Evolutionary conservation across 2,797 vertebrate species (phyloP), one percentile per base, ranked within the genome.

Genomic region (Rhodeus uyekii): DNA sequence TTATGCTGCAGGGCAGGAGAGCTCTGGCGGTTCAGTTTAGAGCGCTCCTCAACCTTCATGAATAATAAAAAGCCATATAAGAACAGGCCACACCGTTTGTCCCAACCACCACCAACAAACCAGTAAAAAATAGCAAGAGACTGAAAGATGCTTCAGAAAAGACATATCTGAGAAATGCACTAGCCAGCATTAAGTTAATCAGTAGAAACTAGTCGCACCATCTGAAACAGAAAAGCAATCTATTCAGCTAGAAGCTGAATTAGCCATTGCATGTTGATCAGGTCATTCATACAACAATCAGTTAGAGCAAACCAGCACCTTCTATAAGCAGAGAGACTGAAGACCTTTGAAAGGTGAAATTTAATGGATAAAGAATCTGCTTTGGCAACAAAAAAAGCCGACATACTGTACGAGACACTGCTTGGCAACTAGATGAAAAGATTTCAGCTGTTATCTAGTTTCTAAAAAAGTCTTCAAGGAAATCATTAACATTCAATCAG

Each of bases 21-120:
- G 88, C 97, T 98, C 92, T 98, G 97, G 27, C 96, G 94, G 90
- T 99, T 99, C 89, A 98, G 93, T 89, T 97, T 96, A 77, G 98
- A 98, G 61, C 97, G 95, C 84, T 99, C 97, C 92, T 99, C 98
- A 88, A 99, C 97, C 98, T 98, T 91, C 27, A 86, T 87, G 72
- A 83, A 71, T 19, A 29, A 82, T 19, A 58, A 42, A 82, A 32
- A 73, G 19, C 34, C 36, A 22, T 8, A 38, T 81, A 32, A 85
- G 79, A 78, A 78, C 18, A 60, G 29, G 65, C 39, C 19, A 24
- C 0, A n/a, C 2, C 0, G 13, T 16, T 38, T 77, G 68, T 85
- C 36, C 61, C 48, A 42, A 36, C 12, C 63, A 19, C 78, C 76
- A 58, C 38, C 69, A 32, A 61, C 34, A 81, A 50, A 24, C 22